Conservation (phyloP, 2,113 vertebrate species). For the Hystrix cristata region DNA sequence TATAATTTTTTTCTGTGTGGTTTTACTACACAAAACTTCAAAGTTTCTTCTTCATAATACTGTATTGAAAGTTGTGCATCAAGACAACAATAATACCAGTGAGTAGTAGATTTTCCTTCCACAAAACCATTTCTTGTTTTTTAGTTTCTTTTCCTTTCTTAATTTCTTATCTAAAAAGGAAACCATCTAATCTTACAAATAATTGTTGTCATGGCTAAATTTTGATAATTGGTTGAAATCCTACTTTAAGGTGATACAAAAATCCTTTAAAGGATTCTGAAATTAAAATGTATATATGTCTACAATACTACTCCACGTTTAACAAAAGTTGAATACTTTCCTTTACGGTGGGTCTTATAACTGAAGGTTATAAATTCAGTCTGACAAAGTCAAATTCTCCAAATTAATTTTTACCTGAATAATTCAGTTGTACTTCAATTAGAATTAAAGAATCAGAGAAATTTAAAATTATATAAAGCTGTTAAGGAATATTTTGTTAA, state of each 20-base stretch:
- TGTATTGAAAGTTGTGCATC: background rate
- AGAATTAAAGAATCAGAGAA: constrained; percentile 13
- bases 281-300: background rate
- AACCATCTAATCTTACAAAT: background rate
- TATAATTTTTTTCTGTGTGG: constrained; percentile 23
- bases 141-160: background rate
- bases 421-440: constrained; percentile 10
- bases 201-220: constrained; percentile 43
- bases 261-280: constrained; percentile 17
- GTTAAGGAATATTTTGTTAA: constrained; percentile 27
- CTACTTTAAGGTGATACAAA: constrained; percentile 7
- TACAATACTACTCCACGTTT: background rate
- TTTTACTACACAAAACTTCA: constrained; percentile 7
- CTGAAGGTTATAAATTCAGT: background rate
- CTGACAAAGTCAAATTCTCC: constrained; percentile 42
- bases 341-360: background rate
- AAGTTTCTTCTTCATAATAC: background rate
- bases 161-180: constrained; percentile 32
- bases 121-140: constrained; percentile 29
- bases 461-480: constrained; percentile 13
- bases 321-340: background rate
- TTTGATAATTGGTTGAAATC: constrained; percentile 17
- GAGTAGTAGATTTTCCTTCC: background rate
- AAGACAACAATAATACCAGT: background rate
- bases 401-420: constrained; percentile 43